phyloP scores from a whole-genome alignment of 2,797 vertebrate species.

The Allobates femoralis region DNA sequence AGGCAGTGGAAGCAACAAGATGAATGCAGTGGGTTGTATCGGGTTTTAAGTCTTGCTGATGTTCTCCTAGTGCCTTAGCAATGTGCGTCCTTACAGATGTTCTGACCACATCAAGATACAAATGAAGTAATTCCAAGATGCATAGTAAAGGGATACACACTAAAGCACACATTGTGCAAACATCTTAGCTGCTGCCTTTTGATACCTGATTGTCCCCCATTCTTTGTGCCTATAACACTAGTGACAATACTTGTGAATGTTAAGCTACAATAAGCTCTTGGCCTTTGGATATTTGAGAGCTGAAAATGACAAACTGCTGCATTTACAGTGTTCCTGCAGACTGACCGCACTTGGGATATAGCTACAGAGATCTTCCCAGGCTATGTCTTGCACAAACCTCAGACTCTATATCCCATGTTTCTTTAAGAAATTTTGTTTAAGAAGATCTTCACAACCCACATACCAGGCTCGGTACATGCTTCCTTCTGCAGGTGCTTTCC shows the following conservation, averaged over 20 bases:
- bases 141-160: slow-evolving; percentile 1
- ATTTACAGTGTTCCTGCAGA: slow-evolving; percentile 24
- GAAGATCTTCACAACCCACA: slow-evolving; percentile 24
- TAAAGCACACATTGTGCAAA: slow-evolving; percentile 49
- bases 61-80: slow-evolving; percentile 58
- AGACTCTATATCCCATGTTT: not conserved
- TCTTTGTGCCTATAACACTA: slow-evolving; percentile 59
- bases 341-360: not conserved
- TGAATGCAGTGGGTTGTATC: slow-evolving; percentile 11
- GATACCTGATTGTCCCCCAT: slow-evolving; percentile 46
- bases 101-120: slow-evolving; percentile 11
- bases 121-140: not conserved
- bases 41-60: slow-evolving; percentile 18
- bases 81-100: slow-evolving; percentile 48
- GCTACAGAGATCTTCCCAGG: slow-evolving; percentile 20
- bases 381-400: slow-evolving; percentile 21
- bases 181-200: slow-evolving; percentile 47
- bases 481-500: slow-evolving; percentile 20
- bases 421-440: slow-evolving; percentile 13
- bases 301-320: slow-evolving; percentile 10
- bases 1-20: slow-evolving; percentile 13
- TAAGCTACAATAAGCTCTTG: slow-evolving; percentile 18
- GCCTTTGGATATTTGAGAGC: not conserved
- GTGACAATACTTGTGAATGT: slow-evolving; percentile 45
- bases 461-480: slow-evolving; percentile 3